Conservation (phyloP, 2,888 invertebrate genomes). For the Tetrapedia diversipes region DNA sequence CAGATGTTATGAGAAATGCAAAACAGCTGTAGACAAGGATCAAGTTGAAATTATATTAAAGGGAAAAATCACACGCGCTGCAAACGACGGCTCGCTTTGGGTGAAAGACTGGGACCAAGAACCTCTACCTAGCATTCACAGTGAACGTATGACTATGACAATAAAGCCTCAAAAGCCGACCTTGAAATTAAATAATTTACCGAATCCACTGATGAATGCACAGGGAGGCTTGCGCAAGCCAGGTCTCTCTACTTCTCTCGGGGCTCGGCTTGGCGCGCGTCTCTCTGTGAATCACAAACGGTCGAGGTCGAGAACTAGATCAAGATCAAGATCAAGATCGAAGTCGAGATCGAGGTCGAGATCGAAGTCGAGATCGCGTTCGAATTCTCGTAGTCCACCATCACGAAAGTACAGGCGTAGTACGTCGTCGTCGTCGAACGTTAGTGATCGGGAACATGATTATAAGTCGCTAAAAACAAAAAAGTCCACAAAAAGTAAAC, state of each 20-base stretch:
- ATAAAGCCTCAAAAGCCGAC: constrained; percentile 86
- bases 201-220: constrained; percentile 67
- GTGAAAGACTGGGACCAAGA: constrained; percentile 97
- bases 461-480: constrained; percentile 76
- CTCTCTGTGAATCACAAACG: constrained; percentile 80
- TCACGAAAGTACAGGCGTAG: constrained; percentile 79
- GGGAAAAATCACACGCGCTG: constrained; percentile 95
- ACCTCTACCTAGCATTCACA: constrained; percentile 94
- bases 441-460: constrained; percentile 79
- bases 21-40: constrained; percentile 94
- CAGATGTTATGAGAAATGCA: constrained; percentile 95
- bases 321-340: constrained; percentile 78
- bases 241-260: constrained; percentile 85
- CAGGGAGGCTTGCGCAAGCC: constrained; percentile 79
- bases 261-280: constrained; percentile 85
- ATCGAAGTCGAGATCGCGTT: constrained; percentile 81
- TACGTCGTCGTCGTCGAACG: constrained; percentile 78
- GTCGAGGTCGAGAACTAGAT: constrained; percentile 74
- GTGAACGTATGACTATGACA: constrained; percentile 88
- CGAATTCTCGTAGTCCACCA: constrained; percentile 79
- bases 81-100: constrained; percentile 93
- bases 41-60: constrained; percentile 97
- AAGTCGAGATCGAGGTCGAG: constrained; percentile 77
- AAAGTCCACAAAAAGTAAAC: constrained; percentile 73
- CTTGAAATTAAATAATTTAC: constrained; percentile 70